Evolutionary conservation across 2,797 vertebrate species (phyloP).

Genomic region (Acanthornis magna): DNA sequence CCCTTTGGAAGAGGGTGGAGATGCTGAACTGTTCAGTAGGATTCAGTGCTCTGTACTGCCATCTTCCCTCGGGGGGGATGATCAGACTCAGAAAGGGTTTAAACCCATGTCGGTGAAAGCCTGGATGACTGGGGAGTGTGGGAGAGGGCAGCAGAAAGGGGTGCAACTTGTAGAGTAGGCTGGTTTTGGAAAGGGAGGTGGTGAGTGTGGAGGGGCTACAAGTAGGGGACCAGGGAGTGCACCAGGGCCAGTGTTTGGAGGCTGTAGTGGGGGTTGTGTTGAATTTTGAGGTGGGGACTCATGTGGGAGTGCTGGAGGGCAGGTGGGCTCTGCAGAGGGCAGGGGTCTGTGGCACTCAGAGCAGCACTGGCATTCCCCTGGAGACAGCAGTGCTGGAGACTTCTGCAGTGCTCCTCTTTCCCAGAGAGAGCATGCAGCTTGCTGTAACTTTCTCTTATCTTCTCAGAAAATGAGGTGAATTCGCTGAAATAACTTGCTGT

Average conservation of each 20-base stretch:
- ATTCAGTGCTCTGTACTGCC: neutral
- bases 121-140: neutral
- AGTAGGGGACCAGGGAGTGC: neutral
- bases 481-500: neutral
- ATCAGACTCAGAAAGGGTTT: neutral
- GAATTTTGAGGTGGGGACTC: neutral
- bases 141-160: neutral
- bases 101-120: neutral
- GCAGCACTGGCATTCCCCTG: neutral
- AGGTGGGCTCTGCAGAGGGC: neutral
- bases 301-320: neutral
- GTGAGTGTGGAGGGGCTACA: neutral
- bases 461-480: neutral
- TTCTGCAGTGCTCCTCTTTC: neutral
- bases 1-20: neutral
- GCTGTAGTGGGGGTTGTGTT: neutral
- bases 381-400: neutral
- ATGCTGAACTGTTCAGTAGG: neutral
- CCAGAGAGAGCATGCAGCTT: neutral
- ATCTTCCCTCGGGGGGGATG: neutral
- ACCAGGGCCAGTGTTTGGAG: neutral
- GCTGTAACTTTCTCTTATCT: neutral
- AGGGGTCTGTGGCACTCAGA: neutral
- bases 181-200: neutral
- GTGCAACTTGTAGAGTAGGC: neutral